Percentiles rank a stretch among this genome's conserved stretches.
These are phyloP conservation scores for Leucania comma DNA, from an alignment of 2,888 invertebrate species.

Conservation along the genomic window DNA sequence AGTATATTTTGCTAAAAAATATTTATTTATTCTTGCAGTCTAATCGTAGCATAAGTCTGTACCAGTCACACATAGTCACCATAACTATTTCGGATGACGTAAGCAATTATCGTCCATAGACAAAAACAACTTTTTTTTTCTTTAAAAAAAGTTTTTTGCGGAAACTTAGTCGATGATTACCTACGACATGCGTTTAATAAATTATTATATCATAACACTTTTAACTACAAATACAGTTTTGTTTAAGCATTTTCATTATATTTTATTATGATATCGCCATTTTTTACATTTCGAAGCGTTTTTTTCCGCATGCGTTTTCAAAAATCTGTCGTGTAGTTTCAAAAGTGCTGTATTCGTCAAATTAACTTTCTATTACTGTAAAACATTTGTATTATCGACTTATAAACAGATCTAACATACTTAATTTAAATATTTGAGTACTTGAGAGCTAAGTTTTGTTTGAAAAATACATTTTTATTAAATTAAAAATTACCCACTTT, in stretches of 20 bases:
- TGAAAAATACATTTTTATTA: not conserved
- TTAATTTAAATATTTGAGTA: slow-evolving; percentile 58
- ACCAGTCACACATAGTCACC: slow-evolving; percentile 57
- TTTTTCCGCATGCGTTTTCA: not conserved
- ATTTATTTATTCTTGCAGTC: slow-evolving; percentile 51
- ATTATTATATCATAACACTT: slow-evolving; percentile 44
- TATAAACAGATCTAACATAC: slow-evolving; percentile 58
- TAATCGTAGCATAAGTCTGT: slow-evolving; percentile 42
- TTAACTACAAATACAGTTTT: slow-evolving; percentile 39
- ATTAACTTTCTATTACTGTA: slow-evolving; percentile 52
- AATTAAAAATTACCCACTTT: slow-evolving; percentile 10
- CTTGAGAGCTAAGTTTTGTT: slow-evolving; percentile 15
- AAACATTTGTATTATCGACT: slow-evolving; percentile 53
- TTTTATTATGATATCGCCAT: slow-evolving; percentile 19
- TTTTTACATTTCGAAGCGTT: not conserved
- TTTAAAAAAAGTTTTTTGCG: not conserved
- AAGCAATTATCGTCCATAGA: slow-evolving; percentile 17
- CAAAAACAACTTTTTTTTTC: not conserved
- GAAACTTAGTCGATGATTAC: not conserved
- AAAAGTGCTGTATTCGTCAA: slow-evolving; percentile 58
- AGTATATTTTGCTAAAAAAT: slow-evolving; percentile 47
- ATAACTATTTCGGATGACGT: slow-evolving; percentile 6
- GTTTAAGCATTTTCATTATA: slow-evolving; percentile 13
- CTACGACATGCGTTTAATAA: not conserved
- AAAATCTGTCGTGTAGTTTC: slow-evolving; percentile 6